Conservation (phyloP, 2,888 invertebrate species). For the Ceriagrion tenellum region DNA sequence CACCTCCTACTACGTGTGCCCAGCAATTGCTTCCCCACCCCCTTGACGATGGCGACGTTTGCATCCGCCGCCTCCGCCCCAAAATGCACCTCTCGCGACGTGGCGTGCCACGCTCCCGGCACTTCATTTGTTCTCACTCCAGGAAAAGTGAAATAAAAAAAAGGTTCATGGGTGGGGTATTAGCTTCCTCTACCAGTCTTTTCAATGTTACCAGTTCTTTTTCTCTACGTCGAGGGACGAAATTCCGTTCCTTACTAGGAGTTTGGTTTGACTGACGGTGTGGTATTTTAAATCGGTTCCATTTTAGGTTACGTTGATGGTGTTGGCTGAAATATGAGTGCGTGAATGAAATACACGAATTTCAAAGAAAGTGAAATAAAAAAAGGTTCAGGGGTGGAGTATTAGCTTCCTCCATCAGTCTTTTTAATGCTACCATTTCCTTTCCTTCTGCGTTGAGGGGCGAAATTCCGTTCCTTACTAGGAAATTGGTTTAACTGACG, state of each 20-base stretch:
- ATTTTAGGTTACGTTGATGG: too few species aligned
- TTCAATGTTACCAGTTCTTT: not conserved
- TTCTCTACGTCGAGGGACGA: not conserved
- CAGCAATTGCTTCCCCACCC: not conserved
- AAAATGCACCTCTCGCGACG: not conserved
- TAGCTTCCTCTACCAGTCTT: not conserved
- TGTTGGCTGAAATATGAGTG: too few species aligned
- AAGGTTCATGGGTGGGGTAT: not conserved
- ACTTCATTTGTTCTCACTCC: constrained; percentile 37
- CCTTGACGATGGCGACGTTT: constrained; percentile 16
- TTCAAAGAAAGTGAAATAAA: constrained; percentile 9
- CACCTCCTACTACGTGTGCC: not conserved
- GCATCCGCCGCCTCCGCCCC: not conserved
- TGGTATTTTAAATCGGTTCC: not conserved
- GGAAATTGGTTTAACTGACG: not conserved
- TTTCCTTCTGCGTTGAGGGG: not conserved
- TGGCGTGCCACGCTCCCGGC: constrained; percentile 28
- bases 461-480: not conserved
- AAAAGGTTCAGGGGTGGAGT: not conserved
- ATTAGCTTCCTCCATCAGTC: not conserved
- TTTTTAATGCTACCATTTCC: not conserved
- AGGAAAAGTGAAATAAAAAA: constrained; percentile 2
- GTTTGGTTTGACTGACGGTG: not conserved
- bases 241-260: not conserved
- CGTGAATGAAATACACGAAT: too few species aligned